A percentile compares a stretch with the other conserved stretches of the same genome.
Conservation (phyloP, 2,113 vertebrate species). For the Bombycilla garrulus region DNA sequence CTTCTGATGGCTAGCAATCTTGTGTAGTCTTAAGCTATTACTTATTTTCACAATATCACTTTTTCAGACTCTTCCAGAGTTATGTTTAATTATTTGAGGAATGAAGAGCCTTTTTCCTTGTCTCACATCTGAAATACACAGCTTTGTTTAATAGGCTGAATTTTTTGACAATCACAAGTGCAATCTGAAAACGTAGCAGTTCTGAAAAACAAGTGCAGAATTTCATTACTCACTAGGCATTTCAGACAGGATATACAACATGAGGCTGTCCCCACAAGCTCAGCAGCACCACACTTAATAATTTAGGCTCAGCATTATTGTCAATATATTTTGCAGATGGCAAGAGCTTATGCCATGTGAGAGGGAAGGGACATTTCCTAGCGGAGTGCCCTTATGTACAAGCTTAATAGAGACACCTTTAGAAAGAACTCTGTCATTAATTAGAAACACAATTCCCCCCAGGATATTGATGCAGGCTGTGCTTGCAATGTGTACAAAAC, state of each 20-base stretch:
- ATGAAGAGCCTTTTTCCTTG: neutral
- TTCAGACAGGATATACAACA: neutral
- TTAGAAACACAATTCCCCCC: neutral
- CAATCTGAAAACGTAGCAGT: neutral
- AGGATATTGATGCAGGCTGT: constrained; percentile 43
- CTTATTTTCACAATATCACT: neutral
- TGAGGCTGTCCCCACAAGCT: neutral
- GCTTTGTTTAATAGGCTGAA: neutral
- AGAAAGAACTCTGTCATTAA: neutral
- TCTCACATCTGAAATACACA: neutral
- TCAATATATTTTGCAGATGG: neutral
- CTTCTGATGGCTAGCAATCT: neutral
- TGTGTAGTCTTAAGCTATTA: neutral
- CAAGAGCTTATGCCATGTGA: constrained; percentile 7
- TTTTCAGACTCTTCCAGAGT: neutral
- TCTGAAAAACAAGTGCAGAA: neutral
- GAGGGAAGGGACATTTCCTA: constrained; percentile 9
- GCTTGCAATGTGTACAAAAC: constrained; percentile 19
- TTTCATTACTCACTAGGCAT: neutral
- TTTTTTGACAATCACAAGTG: neutral
- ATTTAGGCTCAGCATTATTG: neutral
- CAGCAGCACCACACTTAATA: neutral
- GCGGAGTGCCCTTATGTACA: neutral
- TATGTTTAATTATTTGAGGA: neutral
- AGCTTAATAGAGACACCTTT: constrained; percentile 43